A percentile compares a stretch with the other conserved stretches of the same genome.
Evolutionary conservation across 2,888 invertebrate genomes (phyloP).

Genomic region (Spisula solida): DNA sequence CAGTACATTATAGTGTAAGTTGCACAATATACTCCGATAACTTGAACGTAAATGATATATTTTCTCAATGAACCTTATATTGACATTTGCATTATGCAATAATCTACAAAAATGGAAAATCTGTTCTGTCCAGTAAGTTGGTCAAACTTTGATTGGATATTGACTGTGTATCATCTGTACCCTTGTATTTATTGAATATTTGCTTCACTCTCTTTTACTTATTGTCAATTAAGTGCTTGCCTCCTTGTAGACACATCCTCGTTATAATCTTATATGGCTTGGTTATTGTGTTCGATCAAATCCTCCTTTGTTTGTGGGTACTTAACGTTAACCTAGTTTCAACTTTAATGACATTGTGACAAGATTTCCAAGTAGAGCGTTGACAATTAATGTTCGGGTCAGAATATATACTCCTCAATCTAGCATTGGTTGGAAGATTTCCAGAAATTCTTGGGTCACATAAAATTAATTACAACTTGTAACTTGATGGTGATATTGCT

Average conservation of each 20-base stretch:
- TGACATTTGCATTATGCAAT: background rate
- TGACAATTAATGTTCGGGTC: background rate
- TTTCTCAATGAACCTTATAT: no score
- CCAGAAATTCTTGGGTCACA: background rate
- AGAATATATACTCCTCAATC: background rate
- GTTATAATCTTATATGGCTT: background rate
- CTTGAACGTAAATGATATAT: no score
- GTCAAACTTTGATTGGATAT: background rate
- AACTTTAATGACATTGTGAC: constrained; percentile 7
- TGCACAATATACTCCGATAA: no score
- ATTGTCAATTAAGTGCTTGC: background rate
- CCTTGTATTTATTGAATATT: background rate
- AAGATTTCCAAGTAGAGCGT: no score
- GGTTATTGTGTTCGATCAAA: background rate
- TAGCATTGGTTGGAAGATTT: background rate
- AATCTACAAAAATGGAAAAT: background rate
- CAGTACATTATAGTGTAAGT: no score
- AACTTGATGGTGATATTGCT: background rate
- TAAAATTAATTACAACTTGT: constrained; percentile 20
- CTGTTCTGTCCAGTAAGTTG: background rate
- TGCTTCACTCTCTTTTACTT: constrained; percentile 3
- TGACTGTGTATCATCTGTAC: background rate
- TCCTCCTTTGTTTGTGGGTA: background rate
- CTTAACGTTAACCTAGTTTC: constrained; percentile 12
- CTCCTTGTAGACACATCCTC: background rate